A percentile compares a stretch with the other conserved stretches of the same genome.
These are phyloP conservation scores for Dryoscopus gambensis DNA, from an alignment of 2,113 vertebrate species.

Conservation along the genomic window DNA sequence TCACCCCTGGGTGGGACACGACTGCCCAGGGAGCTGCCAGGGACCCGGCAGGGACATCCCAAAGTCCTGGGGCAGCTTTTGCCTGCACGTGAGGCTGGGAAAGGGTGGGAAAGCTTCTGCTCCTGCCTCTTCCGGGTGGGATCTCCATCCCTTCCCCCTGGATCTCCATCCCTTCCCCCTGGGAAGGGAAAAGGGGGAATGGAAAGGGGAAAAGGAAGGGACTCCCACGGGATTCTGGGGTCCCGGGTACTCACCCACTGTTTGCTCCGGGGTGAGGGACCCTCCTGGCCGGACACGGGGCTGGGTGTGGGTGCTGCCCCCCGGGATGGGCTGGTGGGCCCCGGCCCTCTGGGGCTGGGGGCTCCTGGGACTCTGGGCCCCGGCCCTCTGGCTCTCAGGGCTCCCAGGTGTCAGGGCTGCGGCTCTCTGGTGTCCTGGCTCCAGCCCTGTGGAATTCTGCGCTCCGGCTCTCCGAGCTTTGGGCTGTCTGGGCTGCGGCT, in stretches of 20 bases:
- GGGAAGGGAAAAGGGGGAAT: background rate
- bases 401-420: background rate
- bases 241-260: background rate
- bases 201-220: background rate
- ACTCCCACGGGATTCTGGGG: rapidly evolving
- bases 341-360: no score
- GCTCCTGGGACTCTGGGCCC: no score
- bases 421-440: background rate
- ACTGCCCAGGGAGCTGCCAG: background rate
- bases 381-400: background rate
- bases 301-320: background rate
- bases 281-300: background rate
- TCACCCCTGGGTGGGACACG: rapidly evolving
- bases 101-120: background rate
- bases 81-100: background rate
- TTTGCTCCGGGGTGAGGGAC: background rate
- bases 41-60: background rate
- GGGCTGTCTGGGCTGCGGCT: background rate
- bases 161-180: no score
- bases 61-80: background rate
- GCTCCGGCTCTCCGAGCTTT: background rate
- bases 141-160: background rate
- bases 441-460: background rate
- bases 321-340: rapidly evolving
- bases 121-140: background rate